Evolutionary conservation across 2,888 invertebrate species (phyloP).

Genomic region (Zaprionus bogoriensis): DNA sequence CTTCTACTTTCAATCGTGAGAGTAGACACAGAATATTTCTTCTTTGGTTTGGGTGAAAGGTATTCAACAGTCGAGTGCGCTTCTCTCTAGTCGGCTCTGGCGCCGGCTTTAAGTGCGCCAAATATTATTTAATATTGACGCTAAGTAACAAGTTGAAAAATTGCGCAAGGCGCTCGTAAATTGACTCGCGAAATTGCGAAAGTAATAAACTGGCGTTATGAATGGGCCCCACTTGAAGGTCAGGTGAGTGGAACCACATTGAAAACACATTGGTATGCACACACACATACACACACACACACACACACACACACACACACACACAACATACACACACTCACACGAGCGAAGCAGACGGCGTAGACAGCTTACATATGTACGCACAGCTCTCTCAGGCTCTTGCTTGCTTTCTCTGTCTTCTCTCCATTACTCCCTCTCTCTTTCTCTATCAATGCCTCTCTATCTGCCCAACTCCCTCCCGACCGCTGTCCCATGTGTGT

Average conservation of each 20-base stretch:
- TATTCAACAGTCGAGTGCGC: too few species aligned
- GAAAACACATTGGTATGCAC: slow-evolving; percentile 28
- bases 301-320: slow-evolving; percentile 12
- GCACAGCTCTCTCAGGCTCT: not conserved
- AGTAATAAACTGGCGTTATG: slow-evolving; percentile 62
- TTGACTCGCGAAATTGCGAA: slow-evolving; percentile 58
- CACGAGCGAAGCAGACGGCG: not conserved
- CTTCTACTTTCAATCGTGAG: too few species aligned
- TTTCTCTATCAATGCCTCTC: too few species aligned
- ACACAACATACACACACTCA: slow-evolving; percentile 18
- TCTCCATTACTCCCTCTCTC: not conserved
- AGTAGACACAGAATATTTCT: too few species aligned
- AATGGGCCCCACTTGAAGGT: slow-evolving; percentile 37
- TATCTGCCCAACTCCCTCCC: too few species aligned
- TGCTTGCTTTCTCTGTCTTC: too few species aligned
- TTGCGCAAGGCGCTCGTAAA: slow-evolving; percentile 64
- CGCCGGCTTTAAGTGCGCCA: slow-evolving; percentile 35
- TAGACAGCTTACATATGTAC: not conserved
- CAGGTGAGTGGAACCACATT: slow-evolving; percentile 29
- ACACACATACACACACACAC: not conserved
- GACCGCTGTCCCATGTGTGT: not conserved
- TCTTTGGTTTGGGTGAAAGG: too few species aligned
- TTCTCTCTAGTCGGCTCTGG: too few species aligned
- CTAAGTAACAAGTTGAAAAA: slow-evolving; percentile 75
- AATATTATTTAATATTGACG: slow-evolving; percentile 61